A percentile compares a stretch with the other conserved stretches of the same genome.
These are phyloP conservation scores for Astreopora myriophthalma DNA, from an alignment of 64 coral and sea anemone species.

Conservation along the genomic window DNA sequence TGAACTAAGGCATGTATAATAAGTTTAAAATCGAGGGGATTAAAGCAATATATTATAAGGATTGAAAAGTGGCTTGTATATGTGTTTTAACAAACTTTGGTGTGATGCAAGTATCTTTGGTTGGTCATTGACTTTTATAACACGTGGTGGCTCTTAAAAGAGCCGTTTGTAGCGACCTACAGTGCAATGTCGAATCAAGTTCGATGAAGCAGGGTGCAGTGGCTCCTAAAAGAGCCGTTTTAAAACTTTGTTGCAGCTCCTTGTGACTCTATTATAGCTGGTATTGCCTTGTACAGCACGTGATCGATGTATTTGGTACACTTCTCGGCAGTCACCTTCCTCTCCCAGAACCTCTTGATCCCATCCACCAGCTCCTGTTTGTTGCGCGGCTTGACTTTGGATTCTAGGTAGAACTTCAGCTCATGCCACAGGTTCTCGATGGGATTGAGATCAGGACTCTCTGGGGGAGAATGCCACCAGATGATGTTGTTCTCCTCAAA, in stretches of 20 bases:
- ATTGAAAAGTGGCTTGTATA: too few relatives aligned
- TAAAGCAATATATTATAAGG: too few relatives aligned
- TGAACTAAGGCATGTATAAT: too few relatives aligned
- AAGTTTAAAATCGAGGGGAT: too few relatives aligned
- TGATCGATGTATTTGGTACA: conserved; percentile 21
- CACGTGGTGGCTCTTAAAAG: not conserved
- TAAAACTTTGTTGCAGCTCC: conserved; percentile 22
- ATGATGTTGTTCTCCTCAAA: conserved; percentile 14
- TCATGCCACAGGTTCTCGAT: conserved; percentile 40
- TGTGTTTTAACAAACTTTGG: too few relatives aligned
- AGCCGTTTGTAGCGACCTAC: not conserved
- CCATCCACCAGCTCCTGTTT: conserved; percentile 16
- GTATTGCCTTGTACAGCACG: not conserved
- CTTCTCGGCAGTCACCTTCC: not conserved
- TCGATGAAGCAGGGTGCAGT: not conserved
- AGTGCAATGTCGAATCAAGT: not conserved
- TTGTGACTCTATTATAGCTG: not conserved
- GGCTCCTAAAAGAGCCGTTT: not conserved
- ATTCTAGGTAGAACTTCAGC: not conserved
- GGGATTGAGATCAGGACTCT: conserved; percentile 44
- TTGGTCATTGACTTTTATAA: not conserved
- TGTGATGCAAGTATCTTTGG: too few relatives aligned
- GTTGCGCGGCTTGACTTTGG: conserved; percentile 12
- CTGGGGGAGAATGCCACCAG: conserved; percentile 28
- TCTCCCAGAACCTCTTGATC: conserved; percentile 32